Conservation (phyloP, 2,888 invertebrate species). For the Cosmorhoe ocellata region DNA sequence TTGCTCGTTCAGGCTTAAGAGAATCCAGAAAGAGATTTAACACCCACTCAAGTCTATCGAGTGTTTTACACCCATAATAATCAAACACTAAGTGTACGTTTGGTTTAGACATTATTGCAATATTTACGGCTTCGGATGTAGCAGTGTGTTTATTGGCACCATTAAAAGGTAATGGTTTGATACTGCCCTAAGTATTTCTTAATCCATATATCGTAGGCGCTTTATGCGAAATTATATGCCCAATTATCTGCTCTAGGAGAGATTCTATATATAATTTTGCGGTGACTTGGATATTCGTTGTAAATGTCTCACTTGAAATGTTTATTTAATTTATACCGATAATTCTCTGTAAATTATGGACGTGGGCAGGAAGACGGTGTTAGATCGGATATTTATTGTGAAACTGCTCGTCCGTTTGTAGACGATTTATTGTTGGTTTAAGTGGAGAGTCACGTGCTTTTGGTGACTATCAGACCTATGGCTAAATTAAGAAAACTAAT, state of each 20-base stretch:
- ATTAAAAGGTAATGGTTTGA: conserved; percentile 38
- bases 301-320: conserved; percentile 72
- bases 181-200: conserved; percentile 36
- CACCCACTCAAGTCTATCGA: conserved; percentile 64
- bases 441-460: conserved; percentile 42
- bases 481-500: conserved; percentile 33
- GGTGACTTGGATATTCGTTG: conserved; percentile 63
- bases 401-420: conserved; percentile 67
- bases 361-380: conserved; percentile 77
- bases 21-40: conserved; percentile 67
- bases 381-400: conserved; percentile 77
- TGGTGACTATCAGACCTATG: conserved; percentile 38
- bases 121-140: conserved; percentile 42
- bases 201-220: conserved; percentile 9
- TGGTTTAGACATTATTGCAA: conserved; percentile 55
- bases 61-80: conserved; percentile 57
- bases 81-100: conserved; percentile 54
- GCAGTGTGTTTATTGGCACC: conserved; percentile 39
- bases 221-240: conserved; percentile 36
- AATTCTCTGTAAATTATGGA: conserved; percentile 75
- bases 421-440: conserved; percentile 64
- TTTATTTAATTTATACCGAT: conserved; percentile 79
- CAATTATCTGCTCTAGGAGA: conserved; percentile 50
- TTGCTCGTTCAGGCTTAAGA: conserved; percentile 56
- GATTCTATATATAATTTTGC: conserved; percentile 56